These are phyloP conservation scores for Otolemur crassicaudatus DNA, from an alignment of 2,797 vertebrate genomes.

Conservation along the genomic window DNA sequence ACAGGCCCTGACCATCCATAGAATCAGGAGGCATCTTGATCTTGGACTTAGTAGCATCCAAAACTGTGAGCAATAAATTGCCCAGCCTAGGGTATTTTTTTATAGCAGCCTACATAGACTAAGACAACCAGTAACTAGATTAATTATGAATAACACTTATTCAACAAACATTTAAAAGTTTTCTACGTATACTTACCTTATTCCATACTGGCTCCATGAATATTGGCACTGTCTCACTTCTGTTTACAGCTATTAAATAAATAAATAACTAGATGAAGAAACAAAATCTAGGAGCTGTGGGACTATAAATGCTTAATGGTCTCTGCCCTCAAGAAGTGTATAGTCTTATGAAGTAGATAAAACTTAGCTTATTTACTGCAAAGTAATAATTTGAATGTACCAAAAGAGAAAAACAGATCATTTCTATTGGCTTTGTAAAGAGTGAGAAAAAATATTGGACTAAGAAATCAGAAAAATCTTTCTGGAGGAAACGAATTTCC, in stretches of 20 bases:
- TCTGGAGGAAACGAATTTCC: neutral
- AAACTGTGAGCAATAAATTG: neutral
- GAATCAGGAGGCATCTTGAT: neutral
- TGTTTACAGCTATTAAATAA: neutral
- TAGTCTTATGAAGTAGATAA: slow-evolving; percentile 1
- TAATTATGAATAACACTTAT: neutral
- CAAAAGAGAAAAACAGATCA: neutral
- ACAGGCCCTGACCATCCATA: neutral
- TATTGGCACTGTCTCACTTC: neutral
- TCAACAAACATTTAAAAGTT: slow-evolving; percentile 17
- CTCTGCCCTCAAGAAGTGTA: neutral
- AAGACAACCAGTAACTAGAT: neutral
- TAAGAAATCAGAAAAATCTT: slow-evolving; percentile 37
- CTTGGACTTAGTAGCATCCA: neutral
- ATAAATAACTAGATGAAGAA: neutral
- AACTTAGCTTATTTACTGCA: neutral
- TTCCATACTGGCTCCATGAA: neutral
- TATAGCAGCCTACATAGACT: neutral
- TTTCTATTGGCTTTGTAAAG: slow-evolving; percentile 1
- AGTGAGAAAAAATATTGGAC: neutral
- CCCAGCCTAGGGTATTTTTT: neutral
- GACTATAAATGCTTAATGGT: neutral
- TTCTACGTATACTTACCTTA: slow-evolving; percentile 8
- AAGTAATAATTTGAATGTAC: neutral
- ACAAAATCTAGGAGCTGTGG: neutral